phyloP scores from a whole-genome alignment of 2,113 vertebrate genomes.

The Chloropsis cyanopogon region DNA sequence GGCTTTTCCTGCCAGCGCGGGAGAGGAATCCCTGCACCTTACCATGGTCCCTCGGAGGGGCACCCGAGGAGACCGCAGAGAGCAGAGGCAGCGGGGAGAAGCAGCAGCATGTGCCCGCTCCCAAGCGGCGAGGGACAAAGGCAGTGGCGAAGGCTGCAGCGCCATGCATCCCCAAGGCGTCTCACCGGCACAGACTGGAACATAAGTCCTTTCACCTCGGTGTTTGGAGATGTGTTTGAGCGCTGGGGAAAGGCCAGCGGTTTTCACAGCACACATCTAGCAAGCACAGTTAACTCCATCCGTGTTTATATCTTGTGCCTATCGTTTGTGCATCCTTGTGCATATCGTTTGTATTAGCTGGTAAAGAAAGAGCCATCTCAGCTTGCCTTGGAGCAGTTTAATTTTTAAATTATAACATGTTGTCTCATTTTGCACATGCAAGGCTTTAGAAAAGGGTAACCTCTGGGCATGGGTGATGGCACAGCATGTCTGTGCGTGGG shows the following conservation, averaged over 20 bases:
- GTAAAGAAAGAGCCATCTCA: not conserved
- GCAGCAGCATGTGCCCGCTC: not conserved
- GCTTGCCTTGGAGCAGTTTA: not conserved
- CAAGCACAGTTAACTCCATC: not conserved
- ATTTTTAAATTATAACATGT: not conserved
- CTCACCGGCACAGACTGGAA: too few relatives aligned
- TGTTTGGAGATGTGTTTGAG: not conserved
- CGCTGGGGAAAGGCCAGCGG: not conserved
- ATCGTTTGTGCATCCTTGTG: not conserved
- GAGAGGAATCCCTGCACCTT: too few relatives aligned
- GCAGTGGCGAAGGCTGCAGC: not conserved
- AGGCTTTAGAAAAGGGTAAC: not conserved
- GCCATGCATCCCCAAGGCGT: fast-evolving
- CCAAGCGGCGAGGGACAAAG: fast-evolving
- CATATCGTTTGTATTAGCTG: not conserved
- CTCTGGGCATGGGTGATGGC: not conserved
- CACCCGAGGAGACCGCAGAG: not conserved
- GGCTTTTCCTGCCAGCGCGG: fast-evolving
- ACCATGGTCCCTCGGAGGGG: fast-evolving
- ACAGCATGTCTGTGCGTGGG: not conserved
- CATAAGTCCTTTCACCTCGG: not conserved
- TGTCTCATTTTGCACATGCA: not conserved
- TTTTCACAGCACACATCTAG: not conserved
- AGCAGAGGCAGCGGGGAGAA: not conserved
- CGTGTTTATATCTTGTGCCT: not conserved